Percentiles rank a stretch among this genome's conserved stretches.
Conservation (phyloP, 2,888 invertebrate species). For the Agrochola circellaris region DNA sequence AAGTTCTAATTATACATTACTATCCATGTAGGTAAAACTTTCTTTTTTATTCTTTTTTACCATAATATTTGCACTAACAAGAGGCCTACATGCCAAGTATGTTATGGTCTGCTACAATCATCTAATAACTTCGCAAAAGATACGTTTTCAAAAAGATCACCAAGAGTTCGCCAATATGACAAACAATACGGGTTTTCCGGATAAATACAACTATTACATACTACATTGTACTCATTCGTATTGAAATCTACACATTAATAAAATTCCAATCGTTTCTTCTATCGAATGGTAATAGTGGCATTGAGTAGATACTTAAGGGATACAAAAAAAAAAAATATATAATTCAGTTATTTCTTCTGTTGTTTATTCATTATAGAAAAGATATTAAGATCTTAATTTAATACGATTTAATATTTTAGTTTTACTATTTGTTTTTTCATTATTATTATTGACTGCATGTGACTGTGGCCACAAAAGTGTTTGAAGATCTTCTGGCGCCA, state of each 20-base stretch:
- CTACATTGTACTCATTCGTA: too few species aligned
- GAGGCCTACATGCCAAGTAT: not conserved
- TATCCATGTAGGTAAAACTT: slow-evolving; percentile 25
- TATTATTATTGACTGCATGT: not conserved
- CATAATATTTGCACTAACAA: not conserved
- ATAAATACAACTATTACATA: not conserved
- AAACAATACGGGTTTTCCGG: not conserved
- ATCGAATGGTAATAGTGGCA: not conserved
- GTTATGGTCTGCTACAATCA: not conserved
- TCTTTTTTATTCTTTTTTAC: slow-evolving; percentile 34
- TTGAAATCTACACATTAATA: too few species aligned
- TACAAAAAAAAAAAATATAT: too few species aligned
- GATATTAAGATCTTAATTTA: too few species aligned
- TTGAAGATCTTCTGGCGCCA: not conserved
- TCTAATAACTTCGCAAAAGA: not conserved
- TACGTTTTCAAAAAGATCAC: not conserved
- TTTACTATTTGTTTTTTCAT: too few species aligned
- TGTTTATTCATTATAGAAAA: too few species aligned
- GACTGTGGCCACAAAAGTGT: not conserved
- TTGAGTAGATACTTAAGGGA: too few species aligned
- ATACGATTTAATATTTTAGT: too few species aligned
- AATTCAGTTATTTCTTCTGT: too few species aligned
- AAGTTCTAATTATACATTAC: slow-evolving; percentile 36
- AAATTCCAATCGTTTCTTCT: not conserved
- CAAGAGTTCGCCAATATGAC: not conserved